Evolutionary conservation across 2,888 invertebrate species (phyloP).

Genomic region (Drosophila leonis): DNA sequence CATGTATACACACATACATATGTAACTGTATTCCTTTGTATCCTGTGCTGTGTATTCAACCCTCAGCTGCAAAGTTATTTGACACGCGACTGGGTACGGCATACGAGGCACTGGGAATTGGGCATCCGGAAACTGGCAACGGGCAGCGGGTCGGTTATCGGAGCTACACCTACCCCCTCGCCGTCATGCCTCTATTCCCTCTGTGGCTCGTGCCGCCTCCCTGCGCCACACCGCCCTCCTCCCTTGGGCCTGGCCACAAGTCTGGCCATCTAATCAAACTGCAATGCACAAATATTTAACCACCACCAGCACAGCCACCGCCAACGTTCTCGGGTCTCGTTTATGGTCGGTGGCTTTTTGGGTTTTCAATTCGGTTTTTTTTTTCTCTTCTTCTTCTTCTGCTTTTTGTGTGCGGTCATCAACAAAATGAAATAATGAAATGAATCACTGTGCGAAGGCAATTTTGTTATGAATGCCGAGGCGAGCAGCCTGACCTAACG

Average conservation of each 20-base stretch:
- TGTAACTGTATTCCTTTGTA: slow-evolving; percentile 18
- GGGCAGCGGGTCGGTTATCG: slow-evolving; percentile 25
- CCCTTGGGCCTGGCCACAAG: neutral
- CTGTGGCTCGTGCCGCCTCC: slow-evolving; percentile 8
- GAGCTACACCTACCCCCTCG: slow-evolving; percentile 25
- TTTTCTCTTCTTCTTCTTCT: neutral
- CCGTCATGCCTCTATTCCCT: neutral
- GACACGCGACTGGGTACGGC: slow-evolving; percentile 60
- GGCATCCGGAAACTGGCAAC: slow-evolving; percentile 18
- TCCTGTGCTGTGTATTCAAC: slow-evolving; percentile 33
- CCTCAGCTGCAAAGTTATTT: slow-evolving; percentile 58
- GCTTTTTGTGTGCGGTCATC: slow-evolving; percentile 33
- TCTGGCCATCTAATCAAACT: slow-evolving; percentile 36
- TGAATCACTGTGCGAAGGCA: slow-evolving; percentile 30
- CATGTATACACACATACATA: neutral
- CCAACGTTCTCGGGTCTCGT: slow-evolving; percentile 23
- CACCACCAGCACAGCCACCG: slow-evolving; percentile 8
- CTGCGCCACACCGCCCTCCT: neutral
- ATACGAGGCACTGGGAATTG: slow-evolving; percentile 3
- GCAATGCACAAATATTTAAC: slow-evolving; percentile 26
- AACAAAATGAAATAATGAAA: slow-evolving; percentile 29
- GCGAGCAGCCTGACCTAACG: neutral
- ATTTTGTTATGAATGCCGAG: slow-evolving; percentile 1
- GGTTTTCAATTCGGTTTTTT: slow-evolving; percentile 27
- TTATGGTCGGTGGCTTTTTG: slow-evolving; percentile 37